phyloP scores from a whole-genome alignment of 2,113 vertebrate species.

The Scytalopus superciliaris region DNA sequence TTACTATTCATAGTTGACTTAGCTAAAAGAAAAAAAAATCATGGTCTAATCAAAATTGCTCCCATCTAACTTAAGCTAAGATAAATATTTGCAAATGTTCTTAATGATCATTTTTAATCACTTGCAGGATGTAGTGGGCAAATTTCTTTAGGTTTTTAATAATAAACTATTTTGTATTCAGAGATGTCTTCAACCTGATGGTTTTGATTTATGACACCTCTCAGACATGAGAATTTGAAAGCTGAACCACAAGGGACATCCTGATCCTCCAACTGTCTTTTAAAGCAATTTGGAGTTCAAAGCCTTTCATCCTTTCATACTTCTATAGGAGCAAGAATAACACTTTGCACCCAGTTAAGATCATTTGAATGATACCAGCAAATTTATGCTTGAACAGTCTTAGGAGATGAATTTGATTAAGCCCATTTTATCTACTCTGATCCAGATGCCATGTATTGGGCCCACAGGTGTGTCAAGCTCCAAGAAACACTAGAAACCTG shows the following conservation, averaged over 20 bases:
- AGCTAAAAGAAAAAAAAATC: neutral
- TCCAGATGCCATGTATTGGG: rapidly evolving
- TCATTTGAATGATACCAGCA: neutral
- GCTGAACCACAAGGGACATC: neutral
- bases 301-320: neutral
- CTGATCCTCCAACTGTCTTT: neutral
- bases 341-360: rapidly evolving
- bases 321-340: neutral
- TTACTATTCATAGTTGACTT: neutral
- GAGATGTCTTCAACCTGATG: neutral
- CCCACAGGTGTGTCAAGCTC: neutral
- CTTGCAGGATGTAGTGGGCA: neutral
- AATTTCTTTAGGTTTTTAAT: neutral
- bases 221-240: neutral
- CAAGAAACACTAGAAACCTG: neutral
- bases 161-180: neutral
- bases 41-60: neutral
- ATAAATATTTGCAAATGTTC: neutral
- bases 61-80: neutral
- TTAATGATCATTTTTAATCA: neutral
- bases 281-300: neutral
- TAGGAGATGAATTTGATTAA: neutral
- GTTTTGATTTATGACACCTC: neutral
- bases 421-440: neutral
- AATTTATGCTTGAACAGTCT: neutral